These are phyloP conservation scores for Myripristis jacobus DNA, from an alignment of 2,797 vertebrate species.

Conservation along the genomic window DNA sequence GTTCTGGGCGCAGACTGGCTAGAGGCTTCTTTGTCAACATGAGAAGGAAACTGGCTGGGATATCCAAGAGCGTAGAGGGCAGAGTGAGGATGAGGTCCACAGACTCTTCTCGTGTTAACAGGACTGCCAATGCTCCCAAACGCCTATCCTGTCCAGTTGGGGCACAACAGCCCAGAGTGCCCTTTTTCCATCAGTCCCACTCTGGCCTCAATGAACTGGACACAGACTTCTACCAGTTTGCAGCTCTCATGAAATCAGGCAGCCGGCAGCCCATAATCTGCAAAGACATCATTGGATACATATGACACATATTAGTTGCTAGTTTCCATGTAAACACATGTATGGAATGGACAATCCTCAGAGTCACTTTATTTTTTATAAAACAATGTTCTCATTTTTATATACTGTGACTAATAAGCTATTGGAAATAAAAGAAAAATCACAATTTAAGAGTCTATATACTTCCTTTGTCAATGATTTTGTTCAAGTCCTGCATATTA, in stretches of 20 bases:
- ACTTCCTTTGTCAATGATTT: conserved; percentile 20
- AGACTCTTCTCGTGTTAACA: conserved; percentile 59
- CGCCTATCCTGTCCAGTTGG: conserved; percentile 92
- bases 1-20: conserved; percentile 76
- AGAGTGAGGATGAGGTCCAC: conserved; percentile 79
- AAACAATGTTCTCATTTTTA: conserved; percentile 35
- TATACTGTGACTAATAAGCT: conserved; percentile 48
- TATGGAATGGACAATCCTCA: conserved; percentile 45
- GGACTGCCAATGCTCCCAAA: conserved; percentile 77
- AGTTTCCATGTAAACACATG: neutral
- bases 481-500: conserved; percentile 6
- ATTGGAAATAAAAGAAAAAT: conserved; percentile 71
- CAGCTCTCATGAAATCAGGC: conserved; percentile 91
- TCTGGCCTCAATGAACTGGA: conserved; percentile 87
- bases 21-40: conserved; percentile 92
- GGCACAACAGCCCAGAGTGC: conserved; percentile 71
- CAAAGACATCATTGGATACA: conserved; percentile 92
- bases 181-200: conserved; percentile 92
- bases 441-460: conserved; percentile 35
- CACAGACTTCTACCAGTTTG: conserved; percentile 88
- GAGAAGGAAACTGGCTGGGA: conserved; percentile 88
- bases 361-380: conserved; percentile 73
- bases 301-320: conserved; percentile 83
- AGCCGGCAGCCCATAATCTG: conserved; percentile 96
- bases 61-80: conserved; percentile 84